These are phyloP conservation scores for Gallinago undulata DNA, from an alignment of 2,113 vertebrate genomes.

Conservation along the genomic window DNA sequence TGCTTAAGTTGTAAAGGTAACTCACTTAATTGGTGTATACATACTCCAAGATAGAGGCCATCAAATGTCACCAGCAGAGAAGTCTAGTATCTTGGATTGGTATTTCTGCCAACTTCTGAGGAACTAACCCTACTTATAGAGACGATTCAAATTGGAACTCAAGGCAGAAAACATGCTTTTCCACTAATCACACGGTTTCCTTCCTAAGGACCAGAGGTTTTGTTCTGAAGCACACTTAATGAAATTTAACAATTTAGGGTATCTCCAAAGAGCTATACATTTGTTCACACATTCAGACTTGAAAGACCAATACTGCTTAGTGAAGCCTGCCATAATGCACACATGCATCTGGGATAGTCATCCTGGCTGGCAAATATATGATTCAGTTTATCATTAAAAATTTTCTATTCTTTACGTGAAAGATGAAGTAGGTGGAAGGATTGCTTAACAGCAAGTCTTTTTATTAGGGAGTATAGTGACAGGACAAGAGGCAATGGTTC, in stretches of 20 bases:
- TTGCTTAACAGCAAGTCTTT: too few species aligned
- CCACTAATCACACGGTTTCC: neutral
- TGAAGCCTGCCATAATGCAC: neutral
- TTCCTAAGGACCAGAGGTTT: neutral
- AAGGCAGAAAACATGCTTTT: neutral
- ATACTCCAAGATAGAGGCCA: neutral
- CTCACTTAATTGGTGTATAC: neutral
- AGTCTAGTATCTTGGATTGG: neutral
- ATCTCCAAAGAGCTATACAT: neutral
- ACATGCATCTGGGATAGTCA: neutral
- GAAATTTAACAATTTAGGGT: neutral
- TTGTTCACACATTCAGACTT: neutral
- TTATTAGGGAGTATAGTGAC: too few species aligned
- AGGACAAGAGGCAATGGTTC: too few species aligned
- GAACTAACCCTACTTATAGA: neutral
- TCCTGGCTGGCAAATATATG: neutral
- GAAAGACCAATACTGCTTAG: neutral
- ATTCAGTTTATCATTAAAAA: neutral
- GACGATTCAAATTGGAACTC: neutral
- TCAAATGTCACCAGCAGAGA: neutral
- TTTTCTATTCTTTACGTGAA: neutral
- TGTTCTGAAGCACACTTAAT: neutral
- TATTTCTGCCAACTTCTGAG: neutral
- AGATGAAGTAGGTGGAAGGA: too few species aligned
- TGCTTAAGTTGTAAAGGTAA: neutral